Evolutionary conservation across 2,888 invertebrate species (phyloP).

Genomic region (Pterostichus madidus): DNA sequence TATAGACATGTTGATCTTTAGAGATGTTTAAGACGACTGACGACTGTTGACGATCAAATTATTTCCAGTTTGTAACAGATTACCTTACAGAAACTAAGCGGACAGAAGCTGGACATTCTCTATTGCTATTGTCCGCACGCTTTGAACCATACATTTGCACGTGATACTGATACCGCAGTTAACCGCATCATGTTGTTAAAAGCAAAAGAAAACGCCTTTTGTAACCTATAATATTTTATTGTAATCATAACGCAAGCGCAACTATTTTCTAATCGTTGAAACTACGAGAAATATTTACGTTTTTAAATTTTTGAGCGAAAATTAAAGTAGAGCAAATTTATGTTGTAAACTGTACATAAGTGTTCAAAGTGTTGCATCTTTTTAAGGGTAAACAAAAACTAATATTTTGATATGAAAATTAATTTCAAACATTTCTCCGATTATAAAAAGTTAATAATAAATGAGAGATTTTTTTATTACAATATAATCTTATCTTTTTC

Average conservation of each 20-base stretch:
- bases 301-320: neutral
- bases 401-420: slow-evolving; percentile 13
- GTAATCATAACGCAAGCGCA: slow-evolving; percentile 5
- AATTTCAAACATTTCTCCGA: slow-evolving; percentile 15
- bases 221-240: neutral
- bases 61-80: slow-evolving; percentile 33
- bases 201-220: neutral
- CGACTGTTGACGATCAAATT: slow-evolving; percentile 18
- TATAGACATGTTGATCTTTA: slow-evolving; percentile 60
- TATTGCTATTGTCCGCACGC: slow-evolving; percentile 57
- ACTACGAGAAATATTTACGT: neutral
- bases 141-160: slow-evolving; percentile 32
- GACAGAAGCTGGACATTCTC: slow-evolving; percentile 22
- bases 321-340: neutral
- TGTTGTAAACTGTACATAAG: neutral
- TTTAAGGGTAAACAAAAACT: neutral
- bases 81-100: slow-evolving; percentile 42
- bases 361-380: neutral
- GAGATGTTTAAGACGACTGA: slow-evolving; percentile 38
- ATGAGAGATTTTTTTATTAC: slow-evolving; percentile 14
- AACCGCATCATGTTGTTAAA: neutral
- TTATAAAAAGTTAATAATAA: slow-evolving; percentile 10
- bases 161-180: slow-evolving; percentile 44
- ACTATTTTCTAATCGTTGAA: neutral
- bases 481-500: slow-evolving; percentile 8